Base-by-base conservation (phyloP, 2,888 invertebrate genomes). In the Catocala sponsa region DNA sequence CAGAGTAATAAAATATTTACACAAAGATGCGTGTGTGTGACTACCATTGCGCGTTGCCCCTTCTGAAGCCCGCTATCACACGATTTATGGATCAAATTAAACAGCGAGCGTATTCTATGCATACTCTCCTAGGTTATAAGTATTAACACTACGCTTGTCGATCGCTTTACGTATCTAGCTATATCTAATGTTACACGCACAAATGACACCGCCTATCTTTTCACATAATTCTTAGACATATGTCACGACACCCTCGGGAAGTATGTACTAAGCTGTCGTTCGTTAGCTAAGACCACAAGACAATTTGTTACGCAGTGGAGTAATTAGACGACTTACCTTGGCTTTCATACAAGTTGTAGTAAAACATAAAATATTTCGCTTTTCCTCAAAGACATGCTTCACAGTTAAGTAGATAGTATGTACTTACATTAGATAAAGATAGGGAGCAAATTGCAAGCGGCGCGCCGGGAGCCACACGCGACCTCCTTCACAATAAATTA, bases 401-500 rank as follows among this genome's bases (percentile, higher is more conserved):
- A 57, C 46, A 50, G 33, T 51, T 66, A 73, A 71, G 65, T 74
- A 74, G 73, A 73, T 76, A 79, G 74, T 74, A 55, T 56, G 60
- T 68, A 61, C 62, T 68, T 76, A 72, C 65, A 71, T 81, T 76
- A 81, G 72, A 71, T 77, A 80, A 79, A 85, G 84, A 84, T 83
- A 82, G 75, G 77, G 75, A 80, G 80, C 83, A 85, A 86, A 88
- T 87, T 84, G 85, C 82, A 70, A 78, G 76, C 70, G 70, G 75
- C 75, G 73, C 70, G 74, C 72, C 70, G 65, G 59, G 79, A 82
- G 74, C 84, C 84, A 85, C 82, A 88, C 85, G 85, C 86, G 83
- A 82, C 82, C 82, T 80, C 79, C 84, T 87, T 85, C 83, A 87
- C 85, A 85, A 90, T 91, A 91, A 91, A 91, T 91, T 90, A 89